phyloP scores from a whole-genome alignment of 64 coral and sea anemone genomes.

The Montipora cactus region DNA sequence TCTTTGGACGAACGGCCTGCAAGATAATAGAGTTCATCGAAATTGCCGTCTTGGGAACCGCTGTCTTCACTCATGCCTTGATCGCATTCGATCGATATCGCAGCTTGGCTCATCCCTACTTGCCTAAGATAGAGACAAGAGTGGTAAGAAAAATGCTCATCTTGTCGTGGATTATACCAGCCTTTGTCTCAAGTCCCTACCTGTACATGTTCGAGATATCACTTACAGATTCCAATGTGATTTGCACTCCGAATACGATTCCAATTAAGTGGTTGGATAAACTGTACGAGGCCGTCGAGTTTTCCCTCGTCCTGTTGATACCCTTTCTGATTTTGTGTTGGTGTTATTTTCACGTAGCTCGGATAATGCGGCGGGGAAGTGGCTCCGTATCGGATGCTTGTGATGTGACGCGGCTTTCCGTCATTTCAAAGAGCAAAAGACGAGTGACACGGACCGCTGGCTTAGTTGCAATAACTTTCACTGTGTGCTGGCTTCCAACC shows the following conservation, averaged over 20 bases:
- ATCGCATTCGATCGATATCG: constrained; percentile 69
- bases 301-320: constrained; percentile 1
- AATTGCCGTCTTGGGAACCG: constrained; percentile 45
- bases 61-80: constrained; percentile 29
- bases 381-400: too few relatives aligned
- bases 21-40: constrained; percentile 63
- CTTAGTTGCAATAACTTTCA: constrained; percentile 29
- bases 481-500: constrained; percentile 63
- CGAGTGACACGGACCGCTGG: constrained; percentile 43
- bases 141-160: constrained; percentile 12
- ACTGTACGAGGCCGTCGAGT: constrained; percentile 56
- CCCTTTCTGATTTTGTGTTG: constrained; percentile 54
- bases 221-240: background rate
- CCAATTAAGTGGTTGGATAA: constrained; percentile 70
- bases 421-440: background rate
- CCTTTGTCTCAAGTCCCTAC: constrained; percentile 31
- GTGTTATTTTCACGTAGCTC: constrained; percentile 63
- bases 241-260: constrained; percentile 40
- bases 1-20: constrained; percentile 36
- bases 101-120: constrained; percentile 12
- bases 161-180: constrained; percentile 52
- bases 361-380: background rate
- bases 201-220: constrained; percentile 15
- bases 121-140: constrained; percentile 14
- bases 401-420: background rate